Conservation (phyloP, 2,888 invertebrate species). For the Xestia sexstrigata region DNA sequence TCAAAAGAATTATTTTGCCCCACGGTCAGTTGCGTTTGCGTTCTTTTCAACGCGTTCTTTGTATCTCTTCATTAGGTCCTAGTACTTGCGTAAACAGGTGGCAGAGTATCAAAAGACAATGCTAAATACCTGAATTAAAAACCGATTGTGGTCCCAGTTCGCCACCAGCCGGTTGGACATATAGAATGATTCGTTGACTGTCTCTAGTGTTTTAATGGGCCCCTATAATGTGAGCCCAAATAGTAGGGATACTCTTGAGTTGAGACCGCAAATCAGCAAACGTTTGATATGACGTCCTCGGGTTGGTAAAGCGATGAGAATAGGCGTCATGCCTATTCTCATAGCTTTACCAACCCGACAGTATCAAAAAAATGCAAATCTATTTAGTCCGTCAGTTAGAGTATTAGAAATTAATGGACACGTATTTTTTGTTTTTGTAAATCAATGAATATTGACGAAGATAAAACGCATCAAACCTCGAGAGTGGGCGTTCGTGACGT, state of each 20-base stretch:
- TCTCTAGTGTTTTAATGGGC: neutral
- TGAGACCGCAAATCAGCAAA: neutral
- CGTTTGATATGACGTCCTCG: neutral
- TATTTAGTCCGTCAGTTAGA: no score
- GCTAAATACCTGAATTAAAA: neutral
- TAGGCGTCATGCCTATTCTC: no score
- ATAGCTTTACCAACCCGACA: no score
- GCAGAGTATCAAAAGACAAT: neutral
- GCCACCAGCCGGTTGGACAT: neutral
- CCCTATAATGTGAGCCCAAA: neutral
- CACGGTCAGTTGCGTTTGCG: slow-evolving; percentile 5
- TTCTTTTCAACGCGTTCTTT: neutral
- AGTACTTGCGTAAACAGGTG: neutral
- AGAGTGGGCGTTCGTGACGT: no score
- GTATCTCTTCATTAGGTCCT: neutral
- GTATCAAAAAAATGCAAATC: no score
- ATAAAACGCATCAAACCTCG: no score
- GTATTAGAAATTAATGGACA: no score
- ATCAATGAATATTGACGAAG: no score
- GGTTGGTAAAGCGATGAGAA: neutral
- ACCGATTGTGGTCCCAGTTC: neutral
- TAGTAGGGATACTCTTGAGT: neutral
- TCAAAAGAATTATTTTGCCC: neutral
- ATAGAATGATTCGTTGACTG: neutral
- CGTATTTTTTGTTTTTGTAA: no score